phyloP scores from a whole-genome alignment of 2,113 vertebrate species.

The Mionectes macconnelli region DNA sequence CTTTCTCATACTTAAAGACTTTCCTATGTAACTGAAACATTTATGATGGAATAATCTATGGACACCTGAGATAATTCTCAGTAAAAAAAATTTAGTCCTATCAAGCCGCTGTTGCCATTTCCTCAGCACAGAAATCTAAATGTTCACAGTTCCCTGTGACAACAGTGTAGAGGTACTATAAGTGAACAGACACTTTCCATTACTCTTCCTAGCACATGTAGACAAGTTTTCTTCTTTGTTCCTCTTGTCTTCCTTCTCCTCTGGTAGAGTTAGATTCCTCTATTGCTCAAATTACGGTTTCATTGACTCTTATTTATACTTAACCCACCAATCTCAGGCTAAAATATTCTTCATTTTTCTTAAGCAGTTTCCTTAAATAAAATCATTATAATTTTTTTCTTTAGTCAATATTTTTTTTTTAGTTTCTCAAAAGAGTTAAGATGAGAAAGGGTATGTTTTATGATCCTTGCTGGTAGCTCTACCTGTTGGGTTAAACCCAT shows the following conservation, averaged over 20 bases:
- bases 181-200: not conserved
- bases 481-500: not conserved
- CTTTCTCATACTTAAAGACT: not conserved
- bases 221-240: not conserved
- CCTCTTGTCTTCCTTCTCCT: not conserved
- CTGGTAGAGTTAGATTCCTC: not conserved
- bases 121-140: not conserved
- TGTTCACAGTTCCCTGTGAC: not conserved
- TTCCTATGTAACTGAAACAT: not conserved
- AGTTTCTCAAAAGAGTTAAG: not conserved
- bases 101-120: not conserved
- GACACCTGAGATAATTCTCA: not conserved
- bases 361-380: not conserved
- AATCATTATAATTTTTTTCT: not conserved
- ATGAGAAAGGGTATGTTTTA: not conserved
- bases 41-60: not conserved
- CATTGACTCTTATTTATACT: not conserved
- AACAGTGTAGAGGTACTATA: not conserved
- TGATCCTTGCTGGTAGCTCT: not conserved
- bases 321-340: rapidly evolving
- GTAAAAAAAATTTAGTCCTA: not conserved
- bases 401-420: not conserved
- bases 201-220: not conserved
- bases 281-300: not conserved
- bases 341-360: not conserved